Evolutionary conservation across 2,888 invertebrate genomes (phyloP), one percentile per base, ranked within the genome.

Genomic region (Dryobota labecula): DNA sequence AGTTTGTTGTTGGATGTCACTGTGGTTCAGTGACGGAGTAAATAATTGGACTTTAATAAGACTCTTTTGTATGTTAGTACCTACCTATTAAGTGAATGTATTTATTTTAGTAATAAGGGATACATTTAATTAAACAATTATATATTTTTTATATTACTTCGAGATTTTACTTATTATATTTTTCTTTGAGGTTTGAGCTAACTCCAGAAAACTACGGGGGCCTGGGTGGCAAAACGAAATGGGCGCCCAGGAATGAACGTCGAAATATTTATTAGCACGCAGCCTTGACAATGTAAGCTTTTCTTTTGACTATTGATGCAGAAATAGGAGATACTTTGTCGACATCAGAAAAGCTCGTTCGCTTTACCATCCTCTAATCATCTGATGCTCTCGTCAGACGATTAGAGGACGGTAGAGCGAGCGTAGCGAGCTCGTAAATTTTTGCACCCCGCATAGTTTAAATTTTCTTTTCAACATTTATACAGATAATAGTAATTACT

Each of bases 91-190:
- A 83, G 72, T 73, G 36, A 83, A 69, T 62, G 56, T 85, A 86
- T 87, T 87, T 87, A 85, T 85, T 83, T 65, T 85, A 83, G 64
- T 69, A 70, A 51, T 85, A 84, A 77, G 84, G n/a, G 36, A 75
- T 68, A 68, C 64, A 66, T 70, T 82, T 47, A 11, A 68, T 57
- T 62, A 57, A 56, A 65, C 38, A 72, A 62, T 63, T 67, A 62
- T 69, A 74, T 64, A 38, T 38, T 41, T 63, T 66, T 33, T 36
- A 61, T 43, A 51, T 41, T 36, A 47, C 2, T 24, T 41, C 7
- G 20, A 13, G 18, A 33, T 78, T 81, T 71, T 68, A 65, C 38
- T 72, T 60, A 30, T 43, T 13, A 38, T 6, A n/a, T 47, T 36
- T 47, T 30, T 41, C 9, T 24, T 49, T 18, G 3, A 41, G n/a